These are phyloP conservation scores for Poeciliopsis paucimaculata DNA, from an alignment of 2,797 vertebrate genomes.

Conservation along the genomic window DNA sequence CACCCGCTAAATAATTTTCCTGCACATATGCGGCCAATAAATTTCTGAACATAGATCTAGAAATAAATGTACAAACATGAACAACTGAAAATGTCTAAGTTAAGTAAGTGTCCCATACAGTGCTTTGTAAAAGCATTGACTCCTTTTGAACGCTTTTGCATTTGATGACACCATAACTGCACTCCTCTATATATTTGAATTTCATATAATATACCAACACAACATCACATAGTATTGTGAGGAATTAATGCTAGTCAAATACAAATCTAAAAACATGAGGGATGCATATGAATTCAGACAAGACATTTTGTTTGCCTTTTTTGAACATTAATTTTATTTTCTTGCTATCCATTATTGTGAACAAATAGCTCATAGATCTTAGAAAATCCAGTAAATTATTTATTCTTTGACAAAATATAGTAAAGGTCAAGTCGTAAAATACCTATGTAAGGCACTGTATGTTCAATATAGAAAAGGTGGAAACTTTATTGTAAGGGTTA, in stretches of 20 bases:
- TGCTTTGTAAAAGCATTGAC: not conserved
- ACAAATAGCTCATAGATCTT: not conserved
- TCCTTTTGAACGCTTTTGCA: not conserved
- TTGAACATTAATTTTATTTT: not conserved
- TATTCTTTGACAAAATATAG: not conserved
- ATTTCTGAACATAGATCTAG: not conserved
- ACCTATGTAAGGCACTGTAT: not conserved
- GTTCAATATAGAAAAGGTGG: not conserved
- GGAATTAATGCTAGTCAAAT: not conserved
- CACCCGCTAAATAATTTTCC: not conserved
- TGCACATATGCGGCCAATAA: not conserved
- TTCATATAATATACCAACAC: not conserved
- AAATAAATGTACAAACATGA: not conserved
- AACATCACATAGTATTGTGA: not conserved
- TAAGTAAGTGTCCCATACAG: not conserved
- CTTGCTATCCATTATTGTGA: not conserved
- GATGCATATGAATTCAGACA: not conserved
- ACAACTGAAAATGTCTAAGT: not conserved
- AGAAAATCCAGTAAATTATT: not conserved
- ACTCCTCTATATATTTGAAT: not conserved
- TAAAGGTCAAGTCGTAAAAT: not conserved
- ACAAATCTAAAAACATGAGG: not conserved
- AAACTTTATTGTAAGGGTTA: not conserved
- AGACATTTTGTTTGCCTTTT: not conserved
- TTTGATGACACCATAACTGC: not conserved